Evolutionary conservation across 2,797 vertebrate species (phyloP).

Genomic region (Spinus olivaceus): DNA sequence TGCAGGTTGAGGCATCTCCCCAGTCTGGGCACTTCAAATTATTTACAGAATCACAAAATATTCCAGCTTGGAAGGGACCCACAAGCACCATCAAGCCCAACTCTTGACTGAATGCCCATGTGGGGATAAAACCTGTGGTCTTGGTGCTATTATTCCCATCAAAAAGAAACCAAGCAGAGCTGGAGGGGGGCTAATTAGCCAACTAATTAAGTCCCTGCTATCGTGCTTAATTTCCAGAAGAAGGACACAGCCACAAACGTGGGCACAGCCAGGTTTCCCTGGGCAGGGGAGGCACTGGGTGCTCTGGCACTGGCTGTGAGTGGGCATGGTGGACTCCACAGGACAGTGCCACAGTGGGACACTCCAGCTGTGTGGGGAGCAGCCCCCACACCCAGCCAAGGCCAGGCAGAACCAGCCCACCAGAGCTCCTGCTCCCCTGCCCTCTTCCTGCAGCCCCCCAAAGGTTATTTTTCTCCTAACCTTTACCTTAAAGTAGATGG

Average conservation of each 20-base stretch:
- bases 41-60: neutral
- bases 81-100: neutral
- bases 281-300: fast-evolving
- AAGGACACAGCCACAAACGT: fast-evolving
- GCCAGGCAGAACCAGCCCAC: neutral
- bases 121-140: neutral
- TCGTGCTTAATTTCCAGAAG: fast-evolving
- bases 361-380: fast-evolving
- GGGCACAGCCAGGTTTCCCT: neutral
- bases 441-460: neutral
- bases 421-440: neutral
- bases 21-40: too few relatives aligned
- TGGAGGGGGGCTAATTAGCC: neutral
- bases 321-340: fast-evolving
- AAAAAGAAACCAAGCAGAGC: neutral
- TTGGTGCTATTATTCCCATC: neutral
- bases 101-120: neutral
- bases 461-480: neutral
- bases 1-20: neutral
- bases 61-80: neutral
- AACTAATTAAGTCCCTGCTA: neutral
- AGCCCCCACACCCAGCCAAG: fast-evolving
- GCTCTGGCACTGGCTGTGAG: fast-evolving
- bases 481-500: constrained; percentile 93
- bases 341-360: neutral